Conservation (phyloP, 37 sponge, comb jelly and placozoan genomes). For the Haliclona indistincta region DNA sequence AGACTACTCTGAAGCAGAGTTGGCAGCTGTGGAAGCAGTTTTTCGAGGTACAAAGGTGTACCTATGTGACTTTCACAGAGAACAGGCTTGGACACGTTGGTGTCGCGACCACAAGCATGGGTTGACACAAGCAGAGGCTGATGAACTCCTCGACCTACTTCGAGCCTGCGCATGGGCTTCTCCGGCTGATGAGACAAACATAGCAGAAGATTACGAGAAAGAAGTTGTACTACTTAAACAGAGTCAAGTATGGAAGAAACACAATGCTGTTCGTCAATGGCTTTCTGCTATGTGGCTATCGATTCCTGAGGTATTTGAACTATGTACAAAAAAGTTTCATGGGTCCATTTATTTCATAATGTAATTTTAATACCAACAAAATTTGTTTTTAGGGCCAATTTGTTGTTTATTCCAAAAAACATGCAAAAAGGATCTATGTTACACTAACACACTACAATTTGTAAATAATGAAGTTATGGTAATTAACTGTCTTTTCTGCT, state of each 20-base stretch:
- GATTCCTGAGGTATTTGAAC: slow-evolving; percentile 10
- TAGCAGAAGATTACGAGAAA: neutral
- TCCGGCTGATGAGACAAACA: slow-evolving; percentile 11
- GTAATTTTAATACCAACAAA: no score
- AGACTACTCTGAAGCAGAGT: no score
- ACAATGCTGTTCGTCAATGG: slow-evolving; percentile 8
- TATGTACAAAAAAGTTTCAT: no score
- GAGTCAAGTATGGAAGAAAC: neutral
- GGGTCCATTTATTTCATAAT: no score
- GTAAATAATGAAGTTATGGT: no score
- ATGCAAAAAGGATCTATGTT: no score
- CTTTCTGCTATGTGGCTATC: slow-evolving; percentile 2
- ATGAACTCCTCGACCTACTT: neutral
- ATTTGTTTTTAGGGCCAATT: no score
- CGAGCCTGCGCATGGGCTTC: slow-evolving; percentile 10
- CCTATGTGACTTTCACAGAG: no score
- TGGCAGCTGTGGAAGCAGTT: no score
- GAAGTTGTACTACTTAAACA: neutral
- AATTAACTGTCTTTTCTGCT: neutral
- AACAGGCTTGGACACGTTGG: slow-evolving; percentile 11
- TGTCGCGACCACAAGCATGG: slow-evolving; percentile 3
- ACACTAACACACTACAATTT: no score
- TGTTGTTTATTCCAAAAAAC: no score
- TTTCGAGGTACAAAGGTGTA: neutral
- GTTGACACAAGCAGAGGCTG: slow-evolving; percentile 4